Conservation (phyloP, 2,113 vertebrate genomes). For the Piliocolobus tephrosceles region DNA sequence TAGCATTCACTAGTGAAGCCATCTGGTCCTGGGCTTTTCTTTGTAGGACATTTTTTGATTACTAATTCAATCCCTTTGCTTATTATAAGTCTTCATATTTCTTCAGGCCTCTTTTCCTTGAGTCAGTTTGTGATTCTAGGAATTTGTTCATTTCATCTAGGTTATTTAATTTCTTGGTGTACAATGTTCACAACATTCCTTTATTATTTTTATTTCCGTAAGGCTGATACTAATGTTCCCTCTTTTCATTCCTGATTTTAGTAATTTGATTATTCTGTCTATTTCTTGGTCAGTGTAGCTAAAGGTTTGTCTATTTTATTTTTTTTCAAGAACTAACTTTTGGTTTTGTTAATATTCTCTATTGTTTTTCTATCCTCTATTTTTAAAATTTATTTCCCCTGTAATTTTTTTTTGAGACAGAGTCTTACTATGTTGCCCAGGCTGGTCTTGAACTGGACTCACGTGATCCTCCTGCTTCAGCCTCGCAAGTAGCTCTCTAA, state of each 20-base stretch:
- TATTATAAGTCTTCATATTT: neutral
- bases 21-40: neutral
- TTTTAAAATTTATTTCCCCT: neutral
- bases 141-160: neutral
- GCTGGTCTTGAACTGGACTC: neutral
- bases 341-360: neutral
- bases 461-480: neutral
- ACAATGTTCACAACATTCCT: neutral
- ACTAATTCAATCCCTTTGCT: neutral
- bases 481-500: neutral
- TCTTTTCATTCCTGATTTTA: neutral
- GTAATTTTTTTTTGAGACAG: neutral
- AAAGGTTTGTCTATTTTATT: neutral
- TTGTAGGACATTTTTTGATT: neutral
- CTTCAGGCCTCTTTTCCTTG: neutral
- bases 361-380: neutral
- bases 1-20: neutral
- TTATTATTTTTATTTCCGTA: neutral
- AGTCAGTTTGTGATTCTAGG: neutral
- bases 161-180: neutral
- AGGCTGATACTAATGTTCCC: neutral
- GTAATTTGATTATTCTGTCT: neutral
- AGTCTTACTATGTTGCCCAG: neutral
- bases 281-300: neutral
- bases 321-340: neutral